phyloP scores from a whole-genome alignment of 1,140 invertebrate species.

The Pygmarrhopalites habei region DNA sequence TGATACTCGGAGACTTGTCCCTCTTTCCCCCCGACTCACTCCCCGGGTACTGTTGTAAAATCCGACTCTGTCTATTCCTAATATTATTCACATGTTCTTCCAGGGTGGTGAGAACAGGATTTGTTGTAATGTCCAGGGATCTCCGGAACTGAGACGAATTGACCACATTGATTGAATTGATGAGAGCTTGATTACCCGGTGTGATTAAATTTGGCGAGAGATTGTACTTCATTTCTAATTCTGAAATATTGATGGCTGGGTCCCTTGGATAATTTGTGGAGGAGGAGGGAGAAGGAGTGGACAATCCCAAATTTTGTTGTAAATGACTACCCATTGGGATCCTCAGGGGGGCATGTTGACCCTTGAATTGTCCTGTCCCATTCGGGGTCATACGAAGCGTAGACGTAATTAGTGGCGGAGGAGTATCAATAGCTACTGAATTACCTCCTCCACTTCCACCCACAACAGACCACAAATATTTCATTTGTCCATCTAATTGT shows the following conservation, averaged over 20 bases:
- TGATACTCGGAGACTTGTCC: neutral
- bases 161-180: constrained; percentile 4
- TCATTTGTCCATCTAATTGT: constrained; percentile 33
- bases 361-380: neutral
- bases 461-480: constrained; percentile 32
- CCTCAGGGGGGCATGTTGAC: neutral
- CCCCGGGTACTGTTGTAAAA: neutral
- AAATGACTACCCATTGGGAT: neutral
- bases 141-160: constrained; percentile 3
- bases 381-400: neutral
- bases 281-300: neutral
- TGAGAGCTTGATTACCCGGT: constrained; percentile 4
- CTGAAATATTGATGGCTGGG: neutral
- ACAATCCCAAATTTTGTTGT: neutral
- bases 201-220: constrained; percentile 8
- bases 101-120: neutral
- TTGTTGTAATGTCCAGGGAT: neutral
- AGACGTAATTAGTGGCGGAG: neutral
- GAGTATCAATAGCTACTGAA: neutral
- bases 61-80: neutral
- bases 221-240: constrained; percentile 5
- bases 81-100: constrained; percentile 9
- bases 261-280: neutral
- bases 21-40: neutral
- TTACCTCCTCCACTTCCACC: constrained; percentile 1